These are phyloP conservation scores for Sipha maydis DNA, from an alignment of 2,888 invertebrate genomes.

Conservation along the genomic window DNA sequence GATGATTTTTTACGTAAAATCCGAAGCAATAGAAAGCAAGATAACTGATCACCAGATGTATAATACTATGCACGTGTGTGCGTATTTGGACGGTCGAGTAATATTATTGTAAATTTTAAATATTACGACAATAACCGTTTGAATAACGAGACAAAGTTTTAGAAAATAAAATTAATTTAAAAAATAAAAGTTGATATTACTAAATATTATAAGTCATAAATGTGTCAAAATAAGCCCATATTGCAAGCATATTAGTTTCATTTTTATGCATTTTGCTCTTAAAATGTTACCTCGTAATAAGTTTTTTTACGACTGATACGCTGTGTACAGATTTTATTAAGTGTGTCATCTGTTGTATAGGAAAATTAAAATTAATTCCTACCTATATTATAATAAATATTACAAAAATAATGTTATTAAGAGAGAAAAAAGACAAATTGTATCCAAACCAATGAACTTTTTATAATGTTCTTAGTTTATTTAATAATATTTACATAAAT, in stretches of 20 bases:
- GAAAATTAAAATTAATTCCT: constrained; percentile 43
- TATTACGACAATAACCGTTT: neutral
- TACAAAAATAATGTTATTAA: constrained; percentile 38
- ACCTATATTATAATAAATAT: constrained; percentile 26
- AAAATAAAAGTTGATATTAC: constrained; percentile 25
- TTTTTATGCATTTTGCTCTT: constrained; percentile 32
- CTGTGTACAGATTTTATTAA: constrained; percentile 35
- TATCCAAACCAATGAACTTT: constrained; percentile 3
- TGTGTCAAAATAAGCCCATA: constrained; percentile 20
- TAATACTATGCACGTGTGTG: too few species aligned
- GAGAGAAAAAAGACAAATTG: constrained; percentile 17
- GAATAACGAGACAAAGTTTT: neutral
- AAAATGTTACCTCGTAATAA: constrained; percentile 38
- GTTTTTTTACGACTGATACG: constrained; percentile 37
- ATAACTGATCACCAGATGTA: too few species aligned
- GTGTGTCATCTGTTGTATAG: constrained; percentile 52
- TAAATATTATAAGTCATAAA: constrained; percentile 18
- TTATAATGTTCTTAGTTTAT: constrained; percentile 5
- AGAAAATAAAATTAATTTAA: constrained; percentile 39
- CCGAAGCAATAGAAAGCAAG: too few species aligned
- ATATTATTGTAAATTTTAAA: neutral
- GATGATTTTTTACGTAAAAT: too few species aligned
- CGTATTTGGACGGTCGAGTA: too few species aligned
- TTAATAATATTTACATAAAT: neutral
- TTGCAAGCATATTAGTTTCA: constrained; percentile 28